These are phyloP conservation scores for Sebastes fasciatus DNA, from an alignment of 2,113 vertebrate genomes.

Conservation along the genomic window DNA sequence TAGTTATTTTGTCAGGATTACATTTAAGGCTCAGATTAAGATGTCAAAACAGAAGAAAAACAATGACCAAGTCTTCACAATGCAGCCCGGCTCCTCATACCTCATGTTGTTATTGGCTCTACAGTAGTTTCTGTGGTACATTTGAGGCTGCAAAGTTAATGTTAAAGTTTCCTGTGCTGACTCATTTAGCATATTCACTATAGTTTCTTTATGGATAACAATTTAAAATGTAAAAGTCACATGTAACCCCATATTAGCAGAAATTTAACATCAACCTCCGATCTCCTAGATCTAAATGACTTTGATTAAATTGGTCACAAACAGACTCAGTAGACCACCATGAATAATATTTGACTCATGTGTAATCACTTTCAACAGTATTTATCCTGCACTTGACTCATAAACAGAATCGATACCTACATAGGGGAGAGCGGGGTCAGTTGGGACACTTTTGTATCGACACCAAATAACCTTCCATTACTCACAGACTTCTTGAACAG, in stretches of 20 bases:
- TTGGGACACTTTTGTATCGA: too few species aligned
- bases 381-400: too few species aligned
- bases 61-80: not conserved
- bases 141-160: not conserved
- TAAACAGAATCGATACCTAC: not conserved
- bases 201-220: not conserved
- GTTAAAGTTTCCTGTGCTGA: not conserved
- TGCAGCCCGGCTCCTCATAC: not conserved
- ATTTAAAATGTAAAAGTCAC: not conserved
- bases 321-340: fast-evolving
- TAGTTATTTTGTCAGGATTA: conserved; percentile 6
- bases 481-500: too few species aligned
- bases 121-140: not conserved
- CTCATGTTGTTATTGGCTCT: not conserved
- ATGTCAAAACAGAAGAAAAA: conserved; percentile 1
- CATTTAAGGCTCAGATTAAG: not conserved
- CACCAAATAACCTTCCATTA: too few species aligned
- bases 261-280: not conserved
- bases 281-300: not conserved
- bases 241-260: not conserved
- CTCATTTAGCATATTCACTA: not conserved
- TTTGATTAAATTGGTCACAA: not conserved
- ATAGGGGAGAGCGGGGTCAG: too few species aligned
- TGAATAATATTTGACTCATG: conserved; percentile 16
- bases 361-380: not conserved